These are phyloP conservation scores for Nymphicus hollandicus DNA, from an alignment of 2,113 vertebrate genomes.

Conservation along the genomic window DNA sequence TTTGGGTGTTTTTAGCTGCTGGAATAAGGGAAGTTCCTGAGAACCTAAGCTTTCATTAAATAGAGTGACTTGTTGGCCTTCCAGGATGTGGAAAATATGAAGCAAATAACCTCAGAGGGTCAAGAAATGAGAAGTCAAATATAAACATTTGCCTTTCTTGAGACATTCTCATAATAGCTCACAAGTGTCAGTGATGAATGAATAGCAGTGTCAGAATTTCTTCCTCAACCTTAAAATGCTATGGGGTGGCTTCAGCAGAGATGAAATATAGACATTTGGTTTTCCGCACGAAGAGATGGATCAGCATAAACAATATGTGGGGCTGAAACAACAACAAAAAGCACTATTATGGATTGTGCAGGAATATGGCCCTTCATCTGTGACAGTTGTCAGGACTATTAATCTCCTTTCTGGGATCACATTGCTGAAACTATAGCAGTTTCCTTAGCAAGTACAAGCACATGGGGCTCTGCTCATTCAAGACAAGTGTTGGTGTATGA, in stretches of 20 bases:
- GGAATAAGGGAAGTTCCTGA: neutral
- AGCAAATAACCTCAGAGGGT: constrained; percentile 33
- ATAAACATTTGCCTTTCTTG: constrained; percentile 50
- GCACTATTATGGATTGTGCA: neutral
- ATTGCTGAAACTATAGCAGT: neutral
- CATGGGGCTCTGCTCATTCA: neutral
- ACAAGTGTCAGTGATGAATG: neutral
- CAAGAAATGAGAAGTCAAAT: neutral
- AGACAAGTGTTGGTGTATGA: neutral
- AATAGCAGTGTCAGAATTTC: neutral
- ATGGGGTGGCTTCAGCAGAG: neutral
- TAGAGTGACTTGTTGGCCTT: neutral
- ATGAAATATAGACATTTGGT: constrained; percentile 2
- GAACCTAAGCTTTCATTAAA: neutral
- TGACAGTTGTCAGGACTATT: neutral
- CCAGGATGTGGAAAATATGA: neutral
- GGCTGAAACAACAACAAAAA: neutral
- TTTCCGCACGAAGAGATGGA: neutral
- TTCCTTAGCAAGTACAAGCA: neutral
- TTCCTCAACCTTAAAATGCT: neutral
- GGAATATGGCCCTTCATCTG: neutral
- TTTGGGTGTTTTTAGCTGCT: neutral
- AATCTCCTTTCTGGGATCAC: neutral
- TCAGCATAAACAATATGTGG: neutral
- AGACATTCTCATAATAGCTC: neutral